Percentiles rank a stretch among this genome's conserved stretches.
Evolutionary conservation across 2,113 vertebrate genomes (phyloP).

Genomic region (Phasianus colchicus): DNA sequence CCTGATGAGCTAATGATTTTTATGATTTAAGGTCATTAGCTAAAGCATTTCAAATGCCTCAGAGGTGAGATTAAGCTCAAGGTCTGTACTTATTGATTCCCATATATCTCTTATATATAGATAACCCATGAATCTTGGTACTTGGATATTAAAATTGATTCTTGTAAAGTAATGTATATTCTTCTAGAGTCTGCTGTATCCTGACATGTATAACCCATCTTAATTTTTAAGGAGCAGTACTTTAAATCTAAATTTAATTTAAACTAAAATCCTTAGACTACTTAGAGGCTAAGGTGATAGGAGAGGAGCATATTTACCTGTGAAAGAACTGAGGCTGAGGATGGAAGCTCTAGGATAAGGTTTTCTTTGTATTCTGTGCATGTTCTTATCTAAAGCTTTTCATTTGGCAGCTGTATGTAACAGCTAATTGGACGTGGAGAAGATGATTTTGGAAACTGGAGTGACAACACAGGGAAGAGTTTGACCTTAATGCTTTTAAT

Average conservation of each 20-base stretch:
- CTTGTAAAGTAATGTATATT: not conserved
- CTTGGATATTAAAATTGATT: not conserved
- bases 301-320: not conserved
- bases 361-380: not conserved
- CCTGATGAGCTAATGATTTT: not conserved
- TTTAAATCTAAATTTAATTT: not conserved
- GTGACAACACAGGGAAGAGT: not conserved
- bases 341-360: not conserved
- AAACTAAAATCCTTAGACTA: not conserved
- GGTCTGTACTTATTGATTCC: not conserved
- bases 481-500: slow-evolving; percentile 24
- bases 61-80: not conserved
- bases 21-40: not conserved
- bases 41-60: not conserved
- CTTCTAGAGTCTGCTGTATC: not conserved
- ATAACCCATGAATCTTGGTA: not conserved
- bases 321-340: not conserved
- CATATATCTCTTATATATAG: not conserved
- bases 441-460: not conserved
- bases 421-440: not conserved
- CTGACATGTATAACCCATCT: not conserved
- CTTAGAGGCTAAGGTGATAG: not conserved
- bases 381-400: not conserved
- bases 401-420: not conserved
- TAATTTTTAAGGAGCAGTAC: not conserved